These are phyloP conservation scores for Hycleus phaleratus DNA, from an alignment of 1,140 invertebrate species.

Conservation along the genomic window DNA sequence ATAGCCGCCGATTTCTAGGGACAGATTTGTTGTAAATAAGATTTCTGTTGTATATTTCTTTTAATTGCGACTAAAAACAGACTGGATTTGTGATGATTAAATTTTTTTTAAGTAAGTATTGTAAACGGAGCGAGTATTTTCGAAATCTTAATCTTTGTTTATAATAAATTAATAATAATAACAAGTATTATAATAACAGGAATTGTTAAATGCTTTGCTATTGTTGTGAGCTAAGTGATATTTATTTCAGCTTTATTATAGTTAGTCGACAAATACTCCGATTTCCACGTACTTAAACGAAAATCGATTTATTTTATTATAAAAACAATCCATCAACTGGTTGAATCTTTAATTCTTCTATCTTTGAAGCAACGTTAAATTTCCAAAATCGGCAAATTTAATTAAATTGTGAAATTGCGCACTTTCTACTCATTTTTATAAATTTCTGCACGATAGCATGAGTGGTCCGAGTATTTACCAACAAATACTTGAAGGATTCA, in stretches of 20 bases:
- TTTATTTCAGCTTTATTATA: no score
- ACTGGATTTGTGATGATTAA: conserved; percentile 28
- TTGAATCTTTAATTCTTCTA: no score
- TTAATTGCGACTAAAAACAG: conserved; percentile 6
- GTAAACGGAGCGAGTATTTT: background rate
- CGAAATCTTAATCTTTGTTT: background rate
- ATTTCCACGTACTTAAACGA: no score
- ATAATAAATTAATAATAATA: background rate
- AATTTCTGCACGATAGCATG: conserved; percentile 19
- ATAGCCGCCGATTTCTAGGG: conserved; percentile 38
- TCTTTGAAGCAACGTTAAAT: no score
- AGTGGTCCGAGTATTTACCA: conserved; percentile 24
- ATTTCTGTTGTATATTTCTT: conserved; percentile 19
- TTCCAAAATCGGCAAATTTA: background rate
- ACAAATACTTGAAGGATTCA: background rate
- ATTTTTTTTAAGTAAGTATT: conserved; percentile 17
- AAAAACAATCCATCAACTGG: no score
- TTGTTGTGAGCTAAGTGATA: no score
- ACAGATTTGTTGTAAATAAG: conserved; percentile 10
- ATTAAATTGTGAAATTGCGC: conserved; percentile 3
- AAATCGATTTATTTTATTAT: no score
- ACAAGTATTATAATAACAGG: conserved; percentile 3
- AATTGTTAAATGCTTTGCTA: background rate
- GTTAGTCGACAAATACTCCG: no score
- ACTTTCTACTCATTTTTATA: conserved; percentile 5